A percentile compares a stretch with the other conserved stretches of the same genome.
Conservation (phyloP, 1,140 invertebrate species). For the Drosophila lini region DNA sequence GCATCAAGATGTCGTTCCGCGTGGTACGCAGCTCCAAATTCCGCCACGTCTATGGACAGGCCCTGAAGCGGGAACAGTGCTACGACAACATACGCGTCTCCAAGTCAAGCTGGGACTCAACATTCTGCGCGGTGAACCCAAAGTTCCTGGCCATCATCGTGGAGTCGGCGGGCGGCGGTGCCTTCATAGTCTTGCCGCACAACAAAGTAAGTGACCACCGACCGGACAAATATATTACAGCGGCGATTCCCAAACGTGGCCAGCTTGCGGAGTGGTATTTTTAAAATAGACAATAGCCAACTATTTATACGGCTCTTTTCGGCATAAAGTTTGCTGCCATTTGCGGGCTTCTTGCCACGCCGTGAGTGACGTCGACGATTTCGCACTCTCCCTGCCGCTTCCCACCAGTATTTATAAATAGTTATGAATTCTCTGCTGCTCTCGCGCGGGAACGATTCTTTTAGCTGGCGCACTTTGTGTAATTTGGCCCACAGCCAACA, state of each 20-base stretch:
- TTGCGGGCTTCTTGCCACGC: conserved; percentile 66
- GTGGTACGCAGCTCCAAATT: conserved; percentile 98
- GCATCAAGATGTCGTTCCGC: conserved; percentile 94
- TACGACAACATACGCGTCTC: conserved; percentile 99
- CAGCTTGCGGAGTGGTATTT: conserved; percentile 35
- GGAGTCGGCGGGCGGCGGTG: conserved; percentile 98
- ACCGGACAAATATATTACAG: conserved; percentile 19
- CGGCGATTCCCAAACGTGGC: conserved; percentile 56
- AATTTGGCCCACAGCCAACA: conserved; percentile 68
- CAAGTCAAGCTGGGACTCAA: conserved; percentile 99
- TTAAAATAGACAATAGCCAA: conserved; percentile 47
- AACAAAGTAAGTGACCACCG: conserved; percentile 91
- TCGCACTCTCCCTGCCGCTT: conserved; percentile 26
- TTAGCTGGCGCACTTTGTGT: conserved; percentile 61
- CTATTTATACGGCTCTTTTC: conserved; percentile 66
- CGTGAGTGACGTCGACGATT: conserved; percentile 66
- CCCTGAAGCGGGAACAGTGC: conserved; percentile 98
- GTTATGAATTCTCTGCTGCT: conserved; percentile 62
- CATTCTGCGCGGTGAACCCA: conserved; percentile 99
- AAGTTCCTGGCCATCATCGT: conserved; percentile 99
- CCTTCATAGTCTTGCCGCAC: conserved; percentile 98
- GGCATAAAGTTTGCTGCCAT: conserved; percentile 66
- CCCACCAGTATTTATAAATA: conserved; percentile 49
- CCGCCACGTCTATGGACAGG: conserved; percentile 98
- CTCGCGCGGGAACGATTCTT: conserved; percentile 27